Conservation (phyloP, 2,888 invertebrate genomes). For the Leptopterna dolabrata region DNA sequence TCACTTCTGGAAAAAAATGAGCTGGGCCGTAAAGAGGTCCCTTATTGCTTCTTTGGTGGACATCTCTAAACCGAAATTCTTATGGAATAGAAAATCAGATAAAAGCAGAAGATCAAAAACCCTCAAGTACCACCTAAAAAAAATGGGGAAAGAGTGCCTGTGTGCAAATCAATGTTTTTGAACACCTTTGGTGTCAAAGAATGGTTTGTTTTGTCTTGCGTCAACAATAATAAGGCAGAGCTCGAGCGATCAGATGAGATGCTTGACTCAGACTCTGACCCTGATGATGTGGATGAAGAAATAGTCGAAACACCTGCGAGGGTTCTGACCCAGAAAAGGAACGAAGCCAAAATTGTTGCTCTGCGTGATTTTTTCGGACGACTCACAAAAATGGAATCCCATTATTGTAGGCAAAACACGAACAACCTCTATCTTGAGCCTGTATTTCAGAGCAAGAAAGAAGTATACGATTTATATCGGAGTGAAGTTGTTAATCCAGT, state of each 20-base stretch:
- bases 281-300: background rate
- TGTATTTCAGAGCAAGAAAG: conserved; percentile 17
- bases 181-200: background rate
- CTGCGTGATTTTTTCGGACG: background rate
- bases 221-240: background rate
- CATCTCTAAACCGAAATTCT: background rate
- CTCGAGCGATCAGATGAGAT: background rate
- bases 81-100: background rate
- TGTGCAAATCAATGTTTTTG: conserved; percentile 22
- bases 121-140: conserved; percentile 5
- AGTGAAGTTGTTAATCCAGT: background rate
- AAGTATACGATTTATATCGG: background rate
- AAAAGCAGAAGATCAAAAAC: background rate
- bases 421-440: conserved; percentile 10
- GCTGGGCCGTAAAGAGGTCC: background rate
- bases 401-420: conserved; percentile 1
- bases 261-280: background rate
- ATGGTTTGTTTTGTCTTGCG: background rate
- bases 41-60: background rate
- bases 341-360: conserved; percentile 1
- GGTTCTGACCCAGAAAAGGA: background rate
- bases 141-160: background rate
- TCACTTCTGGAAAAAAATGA: background rate
- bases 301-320: background rate
- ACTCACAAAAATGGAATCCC: background rate